Evolutionary conservation across 2,797 vertebrate genomes (phyloP).

Genomic region (Rhinophrynus dorsalis): DNA sequence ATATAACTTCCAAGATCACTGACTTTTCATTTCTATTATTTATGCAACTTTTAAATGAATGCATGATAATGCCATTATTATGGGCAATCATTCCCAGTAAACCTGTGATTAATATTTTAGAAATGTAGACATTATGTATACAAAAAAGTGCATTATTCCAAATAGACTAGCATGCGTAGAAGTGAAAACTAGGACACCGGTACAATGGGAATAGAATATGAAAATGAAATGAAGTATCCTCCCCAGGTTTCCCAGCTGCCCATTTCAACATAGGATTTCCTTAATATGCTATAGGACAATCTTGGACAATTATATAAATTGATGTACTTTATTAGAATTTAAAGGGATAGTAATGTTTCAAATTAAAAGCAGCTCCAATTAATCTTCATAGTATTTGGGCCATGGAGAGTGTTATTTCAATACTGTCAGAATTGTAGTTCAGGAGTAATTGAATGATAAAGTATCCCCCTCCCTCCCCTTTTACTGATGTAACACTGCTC

Average conservation of each 20-base stretch:
- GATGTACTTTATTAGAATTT: no score
- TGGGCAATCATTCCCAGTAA: conserved; percentile 28
- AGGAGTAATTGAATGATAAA: no score
- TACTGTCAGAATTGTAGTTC: no score
- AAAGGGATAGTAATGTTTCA: no score
- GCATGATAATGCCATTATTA: conserved; percentile 34
- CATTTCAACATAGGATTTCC: conserved; percentile 15
- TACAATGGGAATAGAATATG: conserved; percentile 49
- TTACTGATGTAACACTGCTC: no score
- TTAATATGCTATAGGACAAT: background rate
- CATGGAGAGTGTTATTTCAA: no score
- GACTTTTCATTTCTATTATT: conserved; percentile 60
- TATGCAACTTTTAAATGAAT: conserved; percentile 60
- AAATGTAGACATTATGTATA: conserved; percentile 54
- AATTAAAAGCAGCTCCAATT: no score
- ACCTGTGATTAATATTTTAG: conserved; percentile 49
- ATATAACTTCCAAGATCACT: conserved; percentile 61
- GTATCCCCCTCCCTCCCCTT: no score
- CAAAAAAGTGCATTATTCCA: conserved; percentile 34
- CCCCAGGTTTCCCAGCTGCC: conserved; percentile 9
- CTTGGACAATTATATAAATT: no score
- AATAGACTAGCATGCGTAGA: conserved; percentile 43
- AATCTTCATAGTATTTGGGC: no score
- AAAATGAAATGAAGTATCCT: background rate
- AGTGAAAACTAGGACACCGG: conserved; percentile 44